A percentile compares a stretch with the other conserved stretches of the same genome.
Conservation (phyloP, 2,113 vertebrate genomes). For the Protobothrops mucrosquamatus region DNA sequence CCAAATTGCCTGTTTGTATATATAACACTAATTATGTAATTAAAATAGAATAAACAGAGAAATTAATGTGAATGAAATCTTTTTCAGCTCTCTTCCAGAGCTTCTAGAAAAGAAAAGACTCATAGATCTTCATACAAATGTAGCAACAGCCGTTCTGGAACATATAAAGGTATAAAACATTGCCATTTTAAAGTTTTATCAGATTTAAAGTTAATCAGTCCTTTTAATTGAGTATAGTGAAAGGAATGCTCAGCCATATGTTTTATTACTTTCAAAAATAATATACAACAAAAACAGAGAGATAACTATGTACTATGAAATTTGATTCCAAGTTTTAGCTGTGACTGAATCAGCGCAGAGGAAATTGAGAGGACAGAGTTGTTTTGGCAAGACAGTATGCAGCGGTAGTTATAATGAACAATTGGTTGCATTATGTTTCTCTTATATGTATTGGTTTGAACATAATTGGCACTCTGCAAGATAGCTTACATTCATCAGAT, state of each 20-base stretch:
- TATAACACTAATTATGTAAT: background rate
- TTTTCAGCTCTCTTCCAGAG: conserved; percentile 91
- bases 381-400: background rate
- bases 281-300: background rate
- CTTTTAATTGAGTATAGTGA: background rate
- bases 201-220: background rate
- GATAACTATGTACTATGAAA: background rate
- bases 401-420: background rate
- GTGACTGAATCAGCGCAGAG: background rate
- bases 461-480: background rate
- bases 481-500: background rate
- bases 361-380: background rate
- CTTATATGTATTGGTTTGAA: background rate
- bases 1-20: background rate
- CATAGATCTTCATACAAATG: conserved; percentile 97
- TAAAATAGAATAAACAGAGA: conserved; percentile 14
- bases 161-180: conserved; percentile 89
- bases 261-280: background rate
- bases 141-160: conserved; percentile 94
- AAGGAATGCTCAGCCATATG: background rate
- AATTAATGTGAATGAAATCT: conserved; percentile 65
- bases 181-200: background rate
- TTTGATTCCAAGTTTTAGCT: background rate
- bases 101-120: conserved; percentile 96
- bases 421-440: background rate